A percentile compares a stretch with the other conserved stretches of the same genome.
Evolutionary conservation across 2,797 vertebrate genomes (phyloP).

Genomic region (Malacoctenus gilli): DNA sequence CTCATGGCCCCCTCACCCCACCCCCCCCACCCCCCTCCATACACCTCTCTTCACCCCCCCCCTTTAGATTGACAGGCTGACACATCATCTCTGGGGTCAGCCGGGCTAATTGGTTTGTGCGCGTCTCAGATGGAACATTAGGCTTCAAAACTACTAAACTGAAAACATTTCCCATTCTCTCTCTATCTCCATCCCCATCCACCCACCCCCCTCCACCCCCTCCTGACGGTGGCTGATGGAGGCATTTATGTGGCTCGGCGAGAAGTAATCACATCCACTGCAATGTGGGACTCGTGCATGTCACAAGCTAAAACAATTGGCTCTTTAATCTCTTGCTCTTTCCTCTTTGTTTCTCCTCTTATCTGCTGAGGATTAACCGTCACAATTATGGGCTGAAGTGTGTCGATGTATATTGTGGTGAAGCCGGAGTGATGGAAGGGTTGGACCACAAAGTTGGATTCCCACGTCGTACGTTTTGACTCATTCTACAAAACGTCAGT

Average conservation of each 20-base stretch:
- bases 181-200: not conserved
- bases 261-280: constrained; percentile 46
- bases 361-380: not conserved
- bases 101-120: constrained; percentile 78
- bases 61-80: constrained; percentile 60
- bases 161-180: constrained; percentile 32
- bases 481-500: too few relatives aligned
- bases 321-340: constrained; percentile 16
- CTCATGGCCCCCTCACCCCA: constrained; percentile 10
- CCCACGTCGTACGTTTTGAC: too few relatives aligned
- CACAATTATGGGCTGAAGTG: not conserved
- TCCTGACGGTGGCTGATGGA: constrained; percentile 29
- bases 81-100: constrained; percentile 67
- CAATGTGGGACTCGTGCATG: constrained; percentile 39
- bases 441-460: too few relatives aligned
- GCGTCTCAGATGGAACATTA: constrained; percentile 71
- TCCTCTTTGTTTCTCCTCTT: constrained; percentile 19
- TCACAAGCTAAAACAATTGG: constrained; percentile 21
- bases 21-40: too few relatives aligned
- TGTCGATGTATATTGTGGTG: constrained; percentile 6
- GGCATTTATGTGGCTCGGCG: constrained; percentile 13
- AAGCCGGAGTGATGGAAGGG: constrained; percentile 1
- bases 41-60: too few relatives aligned
- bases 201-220: too few relatives aligned
- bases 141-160: constrained; percentile 48